Conservation (phyloP, 53 echinoderm and acorn worm genomes). For the Henricia sp. region DNA sequence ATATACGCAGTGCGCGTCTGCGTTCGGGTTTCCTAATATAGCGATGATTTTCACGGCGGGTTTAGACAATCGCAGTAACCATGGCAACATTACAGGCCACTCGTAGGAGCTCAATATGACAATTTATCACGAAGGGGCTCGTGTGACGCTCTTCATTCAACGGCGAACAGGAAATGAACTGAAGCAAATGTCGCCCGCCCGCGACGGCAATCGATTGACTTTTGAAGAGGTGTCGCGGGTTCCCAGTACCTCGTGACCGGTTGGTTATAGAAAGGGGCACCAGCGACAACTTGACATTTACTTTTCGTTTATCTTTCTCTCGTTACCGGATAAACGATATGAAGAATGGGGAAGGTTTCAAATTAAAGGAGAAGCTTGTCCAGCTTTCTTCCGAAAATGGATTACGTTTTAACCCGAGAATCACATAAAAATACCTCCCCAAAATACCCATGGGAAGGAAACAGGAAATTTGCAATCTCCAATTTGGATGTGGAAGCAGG, state of each 20-base stretch:
- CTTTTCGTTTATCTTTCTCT: too few species aligned
- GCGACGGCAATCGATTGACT: constrained; percentile 26
- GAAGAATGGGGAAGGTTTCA: too few species aligned
- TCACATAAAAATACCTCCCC: too few species aligned
- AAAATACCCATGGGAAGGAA: too few species aligned
- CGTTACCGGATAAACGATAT: too few species aligned
- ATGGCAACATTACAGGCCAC: constrained; percentile 43
- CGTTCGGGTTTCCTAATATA: neutral
- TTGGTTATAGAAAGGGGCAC: neutral
- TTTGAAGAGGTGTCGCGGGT: constrained; percentile 9
- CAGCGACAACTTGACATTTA: constrained; percentile 28
- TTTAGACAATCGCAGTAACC: constrained; percentile 51
- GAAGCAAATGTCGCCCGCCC: neutral
- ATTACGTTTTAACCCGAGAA: too few species aligned
- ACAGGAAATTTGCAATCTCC: too few species aligned
- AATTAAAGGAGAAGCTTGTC: too few species aligned
- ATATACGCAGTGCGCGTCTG: neutral
- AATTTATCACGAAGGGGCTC: constrained; percentile 25
- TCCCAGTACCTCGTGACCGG: neutral
- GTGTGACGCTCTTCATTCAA: constrained; percentile 15
- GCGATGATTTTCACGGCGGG: constrained; percentile 5
- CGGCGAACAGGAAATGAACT: constrained; percentile 26
- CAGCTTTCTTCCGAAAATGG: too few species aligned
- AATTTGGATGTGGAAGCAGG: too few species aligned
- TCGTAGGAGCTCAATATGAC: constrained; percentile 34